Conservation (phyloP, 2,113 vertebrate genomes). For the Stegostoma tigrinum region DNA sequence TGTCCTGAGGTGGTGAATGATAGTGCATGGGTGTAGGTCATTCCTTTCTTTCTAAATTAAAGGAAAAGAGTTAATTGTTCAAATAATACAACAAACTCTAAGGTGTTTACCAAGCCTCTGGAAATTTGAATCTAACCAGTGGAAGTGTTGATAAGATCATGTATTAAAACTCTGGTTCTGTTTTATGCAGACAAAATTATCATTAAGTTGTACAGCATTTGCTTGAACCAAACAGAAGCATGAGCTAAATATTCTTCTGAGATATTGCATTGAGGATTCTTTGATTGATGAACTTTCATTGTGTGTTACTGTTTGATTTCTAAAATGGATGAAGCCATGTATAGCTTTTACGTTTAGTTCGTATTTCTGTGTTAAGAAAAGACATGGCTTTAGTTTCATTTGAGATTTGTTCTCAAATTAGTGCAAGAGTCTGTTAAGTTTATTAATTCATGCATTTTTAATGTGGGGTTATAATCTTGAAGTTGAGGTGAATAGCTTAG, state of each 20-base stretch:
- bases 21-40: too few species aligned
- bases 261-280: not conserved
- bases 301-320: too few species aligned
- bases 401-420: too few species aligned
- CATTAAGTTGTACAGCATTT: not conserved
- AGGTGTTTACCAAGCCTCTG: not conserved
- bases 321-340: too few species aligned
- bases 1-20: too few species aligned
- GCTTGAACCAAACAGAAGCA: not conserved
- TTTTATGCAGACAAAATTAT: not conserved
- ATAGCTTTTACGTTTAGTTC: too few species aligned
- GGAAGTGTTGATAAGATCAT: not conserved
- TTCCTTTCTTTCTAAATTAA: not conserved
- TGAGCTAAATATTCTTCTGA: not conserved
- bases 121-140: not conserved
- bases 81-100: not conserved
- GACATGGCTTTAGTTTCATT: too few species aligned
- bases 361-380: too few species aligned
- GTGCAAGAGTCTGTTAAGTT: too few species aligned
- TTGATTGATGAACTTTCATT: not conserved
- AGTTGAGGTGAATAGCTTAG: too few species aligned
- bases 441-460: too few species aligned
- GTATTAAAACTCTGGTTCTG: not conserved
- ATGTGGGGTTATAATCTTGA: too few species aligned
- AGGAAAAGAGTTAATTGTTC: not conserved